Base-by-base conservation (phyloP, 2,888 invertebrate genomes). In the Leptopilina syphax region DNA sequence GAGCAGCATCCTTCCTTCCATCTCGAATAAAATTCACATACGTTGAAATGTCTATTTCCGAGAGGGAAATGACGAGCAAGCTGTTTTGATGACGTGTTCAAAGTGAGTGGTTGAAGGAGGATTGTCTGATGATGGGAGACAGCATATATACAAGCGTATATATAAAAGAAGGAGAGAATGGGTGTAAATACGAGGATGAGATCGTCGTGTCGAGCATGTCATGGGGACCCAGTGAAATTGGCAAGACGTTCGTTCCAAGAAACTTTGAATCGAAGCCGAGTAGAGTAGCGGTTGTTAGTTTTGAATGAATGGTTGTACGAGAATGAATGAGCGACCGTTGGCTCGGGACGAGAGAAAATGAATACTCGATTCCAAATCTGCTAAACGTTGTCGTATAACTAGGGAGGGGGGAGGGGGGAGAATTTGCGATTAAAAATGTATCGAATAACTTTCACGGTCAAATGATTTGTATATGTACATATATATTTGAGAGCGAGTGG, bases 181-280 rank as follows among this genome's bases (percentile, higher is more conserved):
- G 73, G 82, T 82, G 80, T 76, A 81, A 82, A 83, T 81, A 77
- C 80, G 70, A 81, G 79, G 78, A 27, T 79, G 79, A 81, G 80
- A 82, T 84, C 82, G 83, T 83, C 82, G 81, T 82, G 82, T 83
- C 79, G 83, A 82, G 80, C 82, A 84, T 84, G 84, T 83, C 84
- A 85, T 84, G 84, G 86, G 85, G 83, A 83, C 87, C 85, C 84
- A 85, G 85, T 86, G 87, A 88, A 90, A 90, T 90, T 90, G 90
- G 90, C 90, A 90, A 89, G 88, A 85, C 87, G 87, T 86, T 87
- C 87, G 87, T 86, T 87, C 88, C 86, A 84, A 86, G 89, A 89
- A 88, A 89, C 87, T 89, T 90, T 90, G 90, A 90, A 89, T 90
- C 89, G 88, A 89, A 89, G 88, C 89, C 89, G 89, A 89, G 88